Conservation (phyloP, 2,888 invertebrate species). For the Lithophane ornitopus region DNA sequence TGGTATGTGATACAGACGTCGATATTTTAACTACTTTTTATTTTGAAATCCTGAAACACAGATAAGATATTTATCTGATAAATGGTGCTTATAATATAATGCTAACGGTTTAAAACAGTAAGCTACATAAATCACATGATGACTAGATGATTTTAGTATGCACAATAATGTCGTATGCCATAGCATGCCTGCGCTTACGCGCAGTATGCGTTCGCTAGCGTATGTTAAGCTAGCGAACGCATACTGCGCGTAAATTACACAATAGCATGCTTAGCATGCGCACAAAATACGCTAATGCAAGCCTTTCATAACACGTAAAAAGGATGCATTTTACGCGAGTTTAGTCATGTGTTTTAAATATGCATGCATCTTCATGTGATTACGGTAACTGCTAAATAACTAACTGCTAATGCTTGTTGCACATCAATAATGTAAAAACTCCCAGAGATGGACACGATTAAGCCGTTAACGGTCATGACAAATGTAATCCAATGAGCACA, state of each 20-base stretch:
- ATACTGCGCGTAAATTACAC: constrained; percentile 3
- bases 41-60: constrained; percentile 42
- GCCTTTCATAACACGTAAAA: neutral
- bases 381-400: constrained; percentile 35
- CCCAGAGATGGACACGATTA: constrained; percentile 34
- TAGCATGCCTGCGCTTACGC: neutral
- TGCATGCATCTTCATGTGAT: constrained; percentile 37
- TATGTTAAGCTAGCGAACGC: neutral
- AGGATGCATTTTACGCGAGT: neutral
- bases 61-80: constrained; percentile 43
- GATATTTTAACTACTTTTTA: constrained; percentile 54
- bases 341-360: constrained; percentile 1
- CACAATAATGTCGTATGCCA: neutral
- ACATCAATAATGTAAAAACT: constrained; percentile 43
- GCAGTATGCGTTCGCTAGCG: no score
- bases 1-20: constrained; percentile 61
- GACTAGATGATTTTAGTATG: neutral
- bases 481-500: constrained; percentile 25
- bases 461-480: constrained; percentile 30
- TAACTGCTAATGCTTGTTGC: constrained; percentile 51
- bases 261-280: neutral
- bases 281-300: neutral
- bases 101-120: constrained; percentile 31
- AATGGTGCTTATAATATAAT: constrained; percentile 59
- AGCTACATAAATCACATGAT: constrained; percentile 33